phyloP scores from a whole-genome alignment of 2,888 invertebrate species.

The Dendrolimus pini region DNA sequence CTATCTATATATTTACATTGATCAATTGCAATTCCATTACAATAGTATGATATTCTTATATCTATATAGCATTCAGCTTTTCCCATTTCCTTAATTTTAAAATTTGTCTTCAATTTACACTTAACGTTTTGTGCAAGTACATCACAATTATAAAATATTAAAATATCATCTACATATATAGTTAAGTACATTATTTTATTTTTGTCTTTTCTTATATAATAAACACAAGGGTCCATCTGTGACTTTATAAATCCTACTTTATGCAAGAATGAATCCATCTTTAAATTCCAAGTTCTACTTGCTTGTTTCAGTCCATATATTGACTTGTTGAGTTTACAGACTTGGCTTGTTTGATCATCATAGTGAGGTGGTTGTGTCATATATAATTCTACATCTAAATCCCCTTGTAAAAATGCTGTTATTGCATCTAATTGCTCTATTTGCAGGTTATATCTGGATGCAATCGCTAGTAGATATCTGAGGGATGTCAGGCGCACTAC shows the following conservation, averaged over 20 bases:
- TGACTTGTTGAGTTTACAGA: constrained; percentile 7
- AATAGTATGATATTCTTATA: constrained; percentile 2
- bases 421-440: constrained; percentile 19
- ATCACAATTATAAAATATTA: constrained; percentile 12
- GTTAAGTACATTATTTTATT: constrained; percentile 16
- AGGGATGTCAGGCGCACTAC: too few relatives aligned
- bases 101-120: constrained; percentile 12
- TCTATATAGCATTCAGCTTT: constrained; percentile 1
- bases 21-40: constrained; percentile 5
- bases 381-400: constrained; percentile 10
- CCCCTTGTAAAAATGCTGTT: constrained; percentile 11
- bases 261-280: constrained; percentile 11
- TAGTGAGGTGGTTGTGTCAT: constrained; percentile 6
- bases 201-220: constrained; percentile 12
- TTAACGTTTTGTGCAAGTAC: constrained; percentile 7
- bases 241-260: constrained; percentile 18
- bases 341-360: constrained; percentile 4
- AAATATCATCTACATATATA: constrained; percentile 19
- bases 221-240: constrained; percentile 21
- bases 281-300: constrained; percentile 19
- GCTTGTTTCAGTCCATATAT: constrained; percentile 11
- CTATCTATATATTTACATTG: constrained; percentile 3
- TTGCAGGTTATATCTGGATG: constrained; percentile 12
- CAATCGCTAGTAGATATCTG: constrained; percentile 12
- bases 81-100: constrained; percentile 16